phyloP scores from a whole-genome alignment of 2,888 invertebrate species.

The Kryphioiulus occultus region DNA sequence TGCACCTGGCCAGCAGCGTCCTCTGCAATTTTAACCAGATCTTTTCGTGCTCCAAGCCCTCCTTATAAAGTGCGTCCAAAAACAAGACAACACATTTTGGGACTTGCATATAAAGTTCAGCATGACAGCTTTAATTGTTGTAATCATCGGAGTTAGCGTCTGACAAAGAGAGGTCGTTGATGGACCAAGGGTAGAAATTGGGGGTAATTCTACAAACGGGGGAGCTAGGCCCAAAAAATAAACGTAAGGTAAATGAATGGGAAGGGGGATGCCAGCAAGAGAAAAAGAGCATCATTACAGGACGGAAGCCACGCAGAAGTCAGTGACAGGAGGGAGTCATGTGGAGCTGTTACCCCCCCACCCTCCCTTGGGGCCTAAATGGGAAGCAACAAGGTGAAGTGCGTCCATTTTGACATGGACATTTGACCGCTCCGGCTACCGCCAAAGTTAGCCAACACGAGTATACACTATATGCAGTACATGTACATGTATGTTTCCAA shows the following conservation, averaged over 20 bases:
- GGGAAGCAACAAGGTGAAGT: slow-evolving; percentile 24
- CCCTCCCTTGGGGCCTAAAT: slow-evolving; percentile 15
- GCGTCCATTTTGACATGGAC: background rate
- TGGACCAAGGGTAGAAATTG: slow-evolving; percentile 36
- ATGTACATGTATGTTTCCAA: too few species aligned
- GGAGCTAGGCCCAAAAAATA: background rate
- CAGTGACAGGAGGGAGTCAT: slow-evolving; percentile 35
- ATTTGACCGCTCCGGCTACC: background rate
- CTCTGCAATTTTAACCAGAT: background rate
- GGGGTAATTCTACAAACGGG: background rate
- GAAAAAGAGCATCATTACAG: slow-evolving; percentile 21
- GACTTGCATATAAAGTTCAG: slow-evolving; percentile 8
- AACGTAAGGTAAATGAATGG: slow-evolving; percentile 9
- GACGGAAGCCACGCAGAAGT: slow-evolving; percentile 37
- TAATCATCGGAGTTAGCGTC: slow-evolving; percentile 24
- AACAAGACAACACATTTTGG: slow-evolving; percentile 38
- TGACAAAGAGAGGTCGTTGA: slow-evolving; percentile 40
- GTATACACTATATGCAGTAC: too few species aligned
- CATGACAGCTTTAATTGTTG: slow-evolving; percentile 39
- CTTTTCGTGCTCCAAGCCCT: background rate
- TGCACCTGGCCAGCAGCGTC: background rate
- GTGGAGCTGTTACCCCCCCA: background rate
- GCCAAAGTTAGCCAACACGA: background rate
- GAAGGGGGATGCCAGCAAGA: background rate
- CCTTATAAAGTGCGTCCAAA: background rate